Evolutionary conservation across 2,113 vertebrate genomes (phyloP).

Genomic region (Xyrauchen texanus): DNA sequence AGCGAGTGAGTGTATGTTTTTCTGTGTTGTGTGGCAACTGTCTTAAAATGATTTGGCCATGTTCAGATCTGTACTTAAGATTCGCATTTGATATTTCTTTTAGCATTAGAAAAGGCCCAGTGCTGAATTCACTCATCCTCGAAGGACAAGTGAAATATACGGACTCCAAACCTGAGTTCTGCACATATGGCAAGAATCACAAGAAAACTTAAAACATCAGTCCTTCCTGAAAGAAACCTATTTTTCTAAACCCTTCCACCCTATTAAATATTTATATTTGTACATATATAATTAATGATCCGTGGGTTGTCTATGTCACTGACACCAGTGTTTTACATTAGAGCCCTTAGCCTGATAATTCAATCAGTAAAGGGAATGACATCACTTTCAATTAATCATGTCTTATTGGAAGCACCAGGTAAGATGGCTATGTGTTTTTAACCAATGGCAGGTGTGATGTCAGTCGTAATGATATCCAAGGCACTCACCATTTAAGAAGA

Average conservation of each 20-base stretch:
- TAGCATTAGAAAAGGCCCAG: not conserved
- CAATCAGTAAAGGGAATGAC: constrained; percentile 14
- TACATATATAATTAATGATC: constrained; percentile 55
- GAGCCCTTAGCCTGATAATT: constrained; percentile 33
- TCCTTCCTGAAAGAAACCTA: constrained; percentile 42
- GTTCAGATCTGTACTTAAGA: constrained; percentile 1
- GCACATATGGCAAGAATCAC: not conserved
- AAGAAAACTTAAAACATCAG: constrained; percentile 22
- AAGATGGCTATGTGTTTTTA: constrained; percentile 45
- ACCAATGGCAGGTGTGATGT: constrained; percentile 45
- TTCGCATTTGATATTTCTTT: constrained; percentile 20
- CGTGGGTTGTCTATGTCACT: constrained; percentile 47
- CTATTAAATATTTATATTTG: constrained; percentile 61
- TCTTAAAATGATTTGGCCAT: constrained; percentile 6
- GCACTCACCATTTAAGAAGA: constrained; percentile 55
- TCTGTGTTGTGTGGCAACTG: constrained; percentile 31
- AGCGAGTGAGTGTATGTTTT: constrained; percentile 14
- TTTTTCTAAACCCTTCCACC: constrained; percentile 56
- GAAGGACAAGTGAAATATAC: not conserved
- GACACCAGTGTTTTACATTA: constrained; percentile 47
- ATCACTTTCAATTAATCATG: constrained; percentile 51
- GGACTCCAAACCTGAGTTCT: not conserved
- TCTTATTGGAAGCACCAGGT: constrained; percentile 53
- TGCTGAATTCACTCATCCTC: constrained; percentile 9
- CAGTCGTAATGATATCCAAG: constrained; percentile 48